Base-by-base conservation (phyloP, 2,113 vertebrate species). In the Turdus rufiventris region DNA sequence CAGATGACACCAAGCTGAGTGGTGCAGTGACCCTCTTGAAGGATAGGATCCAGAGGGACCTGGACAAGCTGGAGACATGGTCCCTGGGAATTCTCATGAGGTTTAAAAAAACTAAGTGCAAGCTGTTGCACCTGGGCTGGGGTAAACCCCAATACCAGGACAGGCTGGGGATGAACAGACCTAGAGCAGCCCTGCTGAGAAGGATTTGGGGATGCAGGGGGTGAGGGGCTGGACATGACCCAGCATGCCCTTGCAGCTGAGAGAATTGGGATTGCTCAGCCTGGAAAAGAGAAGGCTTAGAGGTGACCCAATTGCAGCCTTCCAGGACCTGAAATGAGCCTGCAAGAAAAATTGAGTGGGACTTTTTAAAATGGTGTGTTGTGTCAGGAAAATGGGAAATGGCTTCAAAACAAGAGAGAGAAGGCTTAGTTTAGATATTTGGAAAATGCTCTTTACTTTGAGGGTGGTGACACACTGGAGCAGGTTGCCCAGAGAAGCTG, bases 61-160 rank as follows among this genome's bases (percentile, higher is more conserved):
- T 45, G 67, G 21, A 45, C 18, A 29, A 51, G 36, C 26, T 58
- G 1, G 7, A 73, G 33, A 33, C 25, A 15, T 58, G 23, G 10
- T n/a, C 18, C 33, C 24, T 50, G 51, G 48, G 21, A 65, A 34
- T 42, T 42, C 33, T 57, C 26, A 4, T 50, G 42, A 33, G 9
- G 9, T 42, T 48, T 29, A 26, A 31, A 5, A 42, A 54, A 2
- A 20, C 34, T 15, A 53, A n/a, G 23, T 1, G 16, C 40, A 40
- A 53, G 40, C 4, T 47, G 24, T 34, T 56, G 34, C 48, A 40
- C n/a, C n/a, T 40, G 57, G 19, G 10, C 40, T 0, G 0, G 48
- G n/a, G n/a, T 16, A 70, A 21, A 0, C 7, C 25, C 14, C 0
- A 0, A 9, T 26, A 57, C 8, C 36, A 57, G 3, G 16, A 2